These are phyloP conservation scores for Glareola pratincola DNA, from an alignment of 2,113 vertebrate genomes.

Conservation along the genomic window DNA sequence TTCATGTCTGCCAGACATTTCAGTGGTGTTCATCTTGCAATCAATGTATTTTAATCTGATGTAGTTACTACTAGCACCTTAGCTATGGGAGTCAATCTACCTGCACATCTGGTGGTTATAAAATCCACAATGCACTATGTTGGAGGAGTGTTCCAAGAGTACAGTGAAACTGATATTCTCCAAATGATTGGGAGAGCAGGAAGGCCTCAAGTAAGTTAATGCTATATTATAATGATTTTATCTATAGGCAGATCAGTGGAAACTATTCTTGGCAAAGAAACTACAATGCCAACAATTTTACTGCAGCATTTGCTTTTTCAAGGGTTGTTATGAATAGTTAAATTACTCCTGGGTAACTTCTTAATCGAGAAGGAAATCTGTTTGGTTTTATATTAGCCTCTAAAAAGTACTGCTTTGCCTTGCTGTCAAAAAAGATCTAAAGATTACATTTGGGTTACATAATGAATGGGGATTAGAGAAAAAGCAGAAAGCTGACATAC, in stretches of 20 bases:
- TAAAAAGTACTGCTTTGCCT: background rate
- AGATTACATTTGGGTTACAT: background rate
- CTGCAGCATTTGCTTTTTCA: background rate
- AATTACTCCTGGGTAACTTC: background rate
- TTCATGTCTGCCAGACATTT: background rate
- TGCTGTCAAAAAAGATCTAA: background rate
- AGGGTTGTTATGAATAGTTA: background rate
- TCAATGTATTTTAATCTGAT: conserved; percentile 49
- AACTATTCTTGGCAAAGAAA: background rate
- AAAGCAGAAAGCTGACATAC: background rate
- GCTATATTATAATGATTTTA: background rate
- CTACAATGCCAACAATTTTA: background rate
- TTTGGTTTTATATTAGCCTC: background rate
- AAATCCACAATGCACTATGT: conserved; percentile 96
- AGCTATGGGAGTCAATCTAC: conserved; percentile 97
- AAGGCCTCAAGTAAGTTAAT: conserved; percentile 86
- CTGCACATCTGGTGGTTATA: conserved; percentile 94
- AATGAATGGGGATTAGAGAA: background rate
- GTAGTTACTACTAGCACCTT: conserved; percentile 98
- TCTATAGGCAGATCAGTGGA: background rate
- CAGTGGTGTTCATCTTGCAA: background rate
- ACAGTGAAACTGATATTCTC: conserved; percentile 93
- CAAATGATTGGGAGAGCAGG: conserved; percentile 99
- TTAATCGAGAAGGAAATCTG: background rate
- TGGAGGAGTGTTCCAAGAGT: conserved; percentile 92